These are phyloP conservation scores for Artemia franciscana DNA, from an alignment of 1,140 invertebrate genomes.

Conservation along the genomic window DNA sequence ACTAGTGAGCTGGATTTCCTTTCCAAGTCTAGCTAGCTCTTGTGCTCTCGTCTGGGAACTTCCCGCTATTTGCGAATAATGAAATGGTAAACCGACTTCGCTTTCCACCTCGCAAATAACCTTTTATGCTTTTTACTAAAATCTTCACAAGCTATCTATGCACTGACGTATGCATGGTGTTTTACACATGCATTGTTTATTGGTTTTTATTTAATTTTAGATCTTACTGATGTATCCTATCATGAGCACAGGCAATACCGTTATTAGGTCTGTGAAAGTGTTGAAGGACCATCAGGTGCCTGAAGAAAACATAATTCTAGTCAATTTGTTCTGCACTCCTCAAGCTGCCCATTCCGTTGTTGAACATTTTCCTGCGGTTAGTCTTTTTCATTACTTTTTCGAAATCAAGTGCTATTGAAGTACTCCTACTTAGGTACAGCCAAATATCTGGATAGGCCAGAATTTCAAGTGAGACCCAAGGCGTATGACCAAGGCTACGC, in stretches of 20 bases:
- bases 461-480: not conserved
- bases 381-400: conserved; percentile 8
- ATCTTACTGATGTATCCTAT: conserved; percentile 92
- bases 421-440: not conserved
- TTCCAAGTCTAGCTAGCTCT: too few relatives aligned
- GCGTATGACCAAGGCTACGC: too few relatives aligned
- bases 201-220: too few relatives aligned
- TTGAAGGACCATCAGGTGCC: conserved; percentile 75
- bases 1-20: too few relatives aligned
- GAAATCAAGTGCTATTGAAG: not conserved
- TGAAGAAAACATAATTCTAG: conserved; percentile 79
- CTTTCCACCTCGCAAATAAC: too few relatives aligned
- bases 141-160: too few relatives aligned
- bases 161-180: too few relatives aligned
- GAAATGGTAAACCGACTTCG: too few relatives aligned
- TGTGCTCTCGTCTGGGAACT: too few relatives aligned
- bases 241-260: conserved; percentile 91
- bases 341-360: conserved; percentile 64
- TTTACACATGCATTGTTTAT: too few relatives aligned
- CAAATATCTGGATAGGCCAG: conserved; percentile 5
- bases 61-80: too few relatives aligned
- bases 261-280: conserved; percentile 75
- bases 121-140: too few relatives aligned
- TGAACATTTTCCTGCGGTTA: conserved; percentile 54
- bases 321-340: conserved; percentile 90